A percentile compares a stretch with the other conserved stretches of the same genome.
Evolutionary conservation across 1,140 invertebrate genomes (phyloP).

Genomic region (Melitaea cinxia): DNA sequence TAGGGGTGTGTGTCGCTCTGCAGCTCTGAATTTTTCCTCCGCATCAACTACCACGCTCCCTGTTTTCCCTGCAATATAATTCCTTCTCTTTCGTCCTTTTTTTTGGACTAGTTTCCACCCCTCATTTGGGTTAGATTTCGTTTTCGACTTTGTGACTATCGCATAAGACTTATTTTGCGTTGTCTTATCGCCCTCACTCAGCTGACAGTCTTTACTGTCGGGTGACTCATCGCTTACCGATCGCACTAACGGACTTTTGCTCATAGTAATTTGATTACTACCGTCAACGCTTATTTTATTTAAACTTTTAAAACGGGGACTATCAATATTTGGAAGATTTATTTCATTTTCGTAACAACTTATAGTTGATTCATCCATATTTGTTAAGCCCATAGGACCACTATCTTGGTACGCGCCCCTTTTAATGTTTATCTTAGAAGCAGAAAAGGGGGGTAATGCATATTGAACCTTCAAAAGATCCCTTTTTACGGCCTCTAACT

Average conservation of each 20-base stretch:
- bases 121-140: not conserved
- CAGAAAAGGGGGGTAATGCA: conserved; percentile 21
- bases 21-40: conserved; percentile 23
- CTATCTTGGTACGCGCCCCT: conserved; percentile 29
- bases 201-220: not conserved
- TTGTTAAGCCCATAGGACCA: conserved; percentile 24
- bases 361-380: conserved; percentile 19
- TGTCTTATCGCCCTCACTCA: not conserved
- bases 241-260: not conserved
- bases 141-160: not conserved
- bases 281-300: no score
- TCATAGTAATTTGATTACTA: conserved; percentile 12
- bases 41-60: not conserved
- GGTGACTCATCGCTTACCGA: not conserved
- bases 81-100: not conserved
- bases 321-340: no score
- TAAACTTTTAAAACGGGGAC: no score
- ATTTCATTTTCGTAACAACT: no score
- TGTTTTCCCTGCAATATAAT: not conserved
- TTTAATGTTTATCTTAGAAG: conserved; percentile 30
- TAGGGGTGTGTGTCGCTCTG: conserved; percentile 20
- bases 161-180: conserved; percentile 6
- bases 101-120: conserved; percentile 2
- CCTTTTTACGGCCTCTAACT: conserved; percentile 29
- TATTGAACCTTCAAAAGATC: conserved; percentile 18